A percentile compares a stretch with the other conserved stretches of the same genome.
Conservation (phyloP, 2,888 invertebrate species). For the Plemyria rubiginata region DNA sequence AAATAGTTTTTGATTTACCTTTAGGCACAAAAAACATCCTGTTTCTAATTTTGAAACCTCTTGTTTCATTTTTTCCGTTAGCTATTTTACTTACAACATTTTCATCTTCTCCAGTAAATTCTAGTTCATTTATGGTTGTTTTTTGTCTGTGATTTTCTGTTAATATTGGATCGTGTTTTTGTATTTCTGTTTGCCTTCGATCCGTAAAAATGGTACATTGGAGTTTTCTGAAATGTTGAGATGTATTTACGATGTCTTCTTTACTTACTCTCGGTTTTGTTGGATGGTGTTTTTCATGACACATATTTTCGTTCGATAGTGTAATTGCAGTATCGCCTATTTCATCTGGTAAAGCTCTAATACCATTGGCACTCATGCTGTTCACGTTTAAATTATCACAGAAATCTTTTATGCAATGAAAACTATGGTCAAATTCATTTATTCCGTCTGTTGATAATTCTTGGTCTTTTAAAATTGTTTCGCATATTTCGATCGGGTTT, state of each 20-base stretch:
- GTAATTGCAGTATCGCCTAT: conserved; percentile 31
- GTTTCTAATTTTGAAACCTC: conserved; percentile 66
- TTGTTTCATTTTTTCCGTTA: conserved; percentile 32
- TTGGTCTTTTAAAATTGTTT: conserved; percentile 26
- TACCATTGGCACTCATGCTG: background rate
- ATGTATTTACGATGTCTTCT: conserved; percentile 32
- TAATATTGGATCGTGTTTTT: background rate
- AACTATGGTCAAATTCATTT: conserved; percentile 27
- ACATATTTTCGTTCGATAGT: background rate
- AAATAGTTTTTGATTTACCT: conserved; percentile 61
- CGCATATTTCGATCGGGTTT: conserved; percentile 34
- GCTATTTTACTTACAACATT: conserved; percentile 1
- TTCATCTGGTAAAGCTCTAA: conserved; percentile 28
- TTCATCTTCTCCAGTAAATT: conserved; percentile 13
- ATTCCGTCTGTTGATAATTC: conserved; percentile 21
- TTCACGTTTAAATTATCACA: background rate
- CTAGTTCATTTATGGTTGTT: background rate
- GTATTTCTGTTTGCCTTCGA: conserved; percentile 9
- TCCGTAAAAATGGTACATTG: conserved; percentile 9
- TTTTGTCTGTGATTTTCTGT: background rate
- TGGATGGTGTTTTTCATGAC: background rate
- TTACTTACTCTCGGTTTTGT: conserved; percentile 32
- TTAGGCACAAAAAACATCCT: conserved; percentile 84
- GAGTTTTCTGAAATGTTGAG: conserved; percentile 45
- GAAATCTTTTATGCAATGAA: conserved; percentile 15